Evolutionary conservation across 2,888 invertebrate species (phyloP).

Genomic region (Synergus itoensis): DNA sequence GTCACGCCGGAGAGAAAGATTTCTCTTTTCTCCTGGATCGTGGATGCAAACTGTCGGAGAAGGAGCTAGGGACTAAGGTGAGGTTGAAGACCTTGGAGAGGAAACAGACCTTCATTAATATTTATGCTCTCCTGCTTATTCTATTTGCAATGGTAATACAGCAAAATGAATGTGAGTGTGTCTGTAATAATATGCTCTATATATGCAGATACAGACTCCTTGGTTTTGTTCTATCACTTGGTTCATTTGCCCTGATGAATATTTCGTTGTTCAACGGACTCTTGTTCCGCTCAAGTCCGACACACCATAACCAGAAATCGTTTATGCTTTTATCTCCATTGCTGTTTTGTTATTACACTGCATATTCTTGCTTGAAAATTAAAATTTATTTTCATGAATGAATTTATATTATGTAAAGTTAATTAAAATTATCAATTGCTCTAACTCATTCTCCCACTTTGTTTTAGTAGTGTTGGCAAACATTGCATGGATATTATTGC

Average conservation of each 20-base stretch:
- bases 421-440: background rate
- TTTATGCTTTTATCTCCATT: slow-evolving; percentile 14
- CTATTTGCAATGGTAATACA: slow-evolving; percentile 72
- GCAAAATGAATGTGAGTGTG: slow-evolving; percentile 62
- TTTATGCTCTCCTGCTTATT: slow-evolving; percentile 71
- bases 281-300: slow-evolving; percentile 26
- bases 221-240: slow-evolving; percentile 56
- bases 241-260: slow-evolving; percentile 57
- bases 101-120: slow-evolving; percentile 71
- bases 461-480: no score
- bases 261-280: slow-evolving; percentile 44
- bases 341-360: background rate
- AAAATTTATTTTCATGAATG: background rate
- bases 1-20: slow-evolving; percentile 51
- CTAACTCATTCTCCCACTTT: no score
- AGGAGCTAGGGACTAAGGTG: slow-evolving; percentile 49
- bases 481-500: no score
- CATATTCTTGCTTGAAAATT: background rate
- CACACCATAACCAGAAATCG: slow-evolving; percentile 42
- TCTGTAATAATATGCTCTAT: slow-evolving; percentile 61
- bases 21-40: slow-evolving; percentile 50
- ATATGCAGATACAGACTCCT: slow-evolving; percentile 59
- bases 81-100: slow-evolving; percentile 64
- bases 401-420: background rate
- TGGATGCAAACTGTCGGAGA: slow-evolving; percentile 45